Percentiles rank a stretch among this genome's conserved stretches.
Conservation (phyloP, 2,797 vertebrate species). For the Sebastes matsubarae region DNA sequence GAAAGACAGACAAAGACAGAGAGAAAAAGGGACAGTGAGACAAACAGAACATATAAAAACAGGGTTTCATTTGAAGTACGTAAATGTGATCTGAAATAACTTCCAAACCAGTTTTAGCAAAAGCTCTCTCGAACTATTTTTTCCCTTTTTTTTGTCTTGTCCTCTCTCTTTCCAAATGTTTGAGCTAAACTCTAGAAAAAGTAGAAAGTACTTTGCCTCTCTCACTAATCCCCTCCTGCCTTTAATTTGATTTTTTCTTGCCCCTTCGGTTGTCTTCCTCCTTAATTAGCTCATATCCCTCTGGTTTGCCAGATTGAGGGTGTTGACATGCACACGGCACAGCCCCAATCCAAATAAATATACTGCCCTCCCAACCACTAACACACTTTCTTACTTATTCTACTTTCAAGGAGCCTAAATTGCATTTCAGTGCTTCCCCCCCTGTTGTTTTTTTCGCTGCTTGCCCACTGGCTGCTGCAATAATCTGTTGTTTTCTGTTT, state of each 20-base stretch:
- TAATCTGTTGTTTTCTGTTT: constrained; percentile 63
- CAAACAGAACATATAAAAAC: constrained; percentile 41
- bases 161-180: constrained; percentile 36
- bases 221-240: constrained; percentile 65
- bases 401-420: constrained; percentile 27
- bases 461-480: constrained; percentile 61
- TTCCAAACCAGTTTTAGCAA: constrained; percentile 23
- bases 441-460: constrained; percentile 40
- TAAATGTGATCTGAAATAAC: constrained; percentile 46
- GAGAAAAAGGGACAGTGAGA: constrained; percentile 24
- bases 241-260: constrained; percentile 76
- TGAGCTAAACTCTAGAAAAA: constrained; percentile 51
- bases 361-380: constrained; percentile 20
- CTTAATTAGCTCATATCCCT: constrained; percentile 76
- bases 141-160: constrained; percentile 21
- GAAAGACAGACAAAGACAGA: constrained; percentile 43
- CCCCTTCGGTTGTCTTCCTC: constrained; percentile 66
- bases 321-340: constrained; percentile 62
- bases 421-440: neutral
- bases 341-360: constrained; percentile 64
- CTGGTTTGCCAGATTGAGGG: constrained; percentile 69
- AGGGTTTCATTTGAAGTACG: constrained; percentile 28
- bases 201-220: constrained; percentile 57
- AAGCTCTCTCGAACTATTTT: constrained; percentile 34
- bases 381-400: constrained; percentile 6